Percentiles rank a stretch among this genome's conserved stretches.
Conservation (phyloP, 2,113 vertebrate species). For the Calonectris borealis region DNA sequence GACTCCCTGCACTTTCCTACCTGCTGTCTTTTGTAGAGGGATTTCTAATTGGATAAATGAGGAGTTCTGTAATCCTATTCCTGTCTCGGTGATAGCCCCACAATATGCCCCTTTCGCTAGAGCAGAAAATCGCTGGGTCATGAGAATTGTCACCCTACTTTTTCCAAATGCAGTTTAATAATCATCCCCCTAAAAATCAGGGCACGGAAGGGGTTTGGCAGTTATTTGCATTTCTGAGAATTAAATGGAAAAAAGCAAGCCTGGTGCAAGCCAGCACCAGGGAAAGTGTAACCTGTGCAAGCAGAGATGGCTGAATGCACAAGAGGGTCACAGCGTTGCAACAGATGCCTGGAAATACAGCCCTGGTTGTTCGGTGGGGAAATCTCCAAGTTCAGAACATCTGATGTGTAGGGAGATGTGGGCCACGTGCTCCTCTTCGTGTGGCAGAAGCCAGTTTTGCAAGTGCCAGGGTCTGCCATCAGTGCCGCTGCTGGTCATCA, state of each 20-base stretch:
- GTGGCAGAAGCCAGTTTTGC: background rate
- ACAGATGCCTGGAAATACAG: background rate
- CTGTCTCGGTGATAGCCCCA: background rate
- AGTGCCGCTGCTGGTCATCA: background rate
- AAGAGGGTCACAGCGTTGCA: background rate
- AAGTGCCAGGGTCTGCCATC: background rate
- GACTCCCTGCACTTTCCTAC: background rate
- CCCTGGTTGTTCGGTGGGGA: background rate
- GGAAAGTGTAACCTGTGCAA: background rate
- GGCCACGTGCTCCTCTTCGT: background rate
- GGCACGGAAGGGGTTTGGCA: background rate
- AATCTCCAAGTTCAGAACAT: background rate
- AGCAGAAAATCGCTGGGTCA: background rate
- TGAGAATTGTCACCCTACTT: background rate
- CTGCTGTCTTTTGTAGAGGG: background rate
- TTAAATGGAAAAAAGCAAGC: background rate
- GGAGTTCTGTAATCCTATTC: background rate
- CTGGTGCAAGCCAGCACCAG: background rate
- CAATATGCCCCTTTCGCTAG: background rate
- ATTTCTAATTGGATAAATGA: background rate
- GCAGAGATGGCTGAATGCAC: background rate
- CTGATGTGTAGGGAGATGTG: background rate
- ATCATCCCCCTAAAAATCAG: background rate
- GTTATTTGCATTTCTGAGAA: background rate
- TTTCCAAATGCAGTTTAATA: background rate